A percentile compares a stretch with the other conserved stretches of the same genome.
phyloP scores from a whole-genome alignment of 2,113 vertebrate species.

The Heloderma charlesbogerti region DNA sequence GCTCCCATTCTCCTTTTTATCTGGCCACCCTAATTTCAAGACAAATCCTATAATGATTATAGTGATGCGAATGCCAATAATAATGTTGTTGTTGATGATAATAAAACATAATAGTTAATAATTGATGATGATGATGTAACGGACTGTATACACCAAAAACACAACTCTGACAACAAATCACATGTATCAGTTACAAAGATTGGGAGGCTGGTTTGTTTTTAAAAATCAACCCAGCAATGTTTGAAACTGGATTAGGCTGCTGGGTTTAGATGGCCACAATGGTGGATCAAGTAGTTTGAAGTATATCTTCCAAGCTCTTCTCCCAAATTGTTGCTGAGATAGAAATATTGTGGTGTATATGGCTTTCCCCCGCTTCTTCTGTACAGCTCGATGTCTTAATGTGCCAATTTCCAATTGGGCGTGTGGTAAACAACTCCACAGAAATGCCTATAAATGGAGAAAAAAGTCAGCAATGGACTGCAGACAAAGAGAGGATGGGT shows the following conservation, averaged over 20 bases:
- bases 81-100: no score
- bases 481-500: background rate
- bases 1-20: background rate
- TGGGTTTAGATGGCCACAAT: background rate
- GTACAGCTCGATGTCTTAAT: conserved; percentile 38
- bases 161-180: background rate
- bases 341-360: conserved; percentile 2
- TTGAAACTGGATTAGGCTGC: background rate
- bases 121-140: background rate
- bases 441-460: background rate
- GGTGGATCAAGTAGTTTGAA: conserved; percentile 21
- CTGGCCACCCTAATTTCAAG: background rate
- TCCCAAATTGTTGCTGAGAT: background rate
- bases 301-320: no score
- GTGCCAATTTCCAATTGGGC: background rate
- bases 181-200: background rate
- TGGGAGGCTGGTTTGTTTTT: no score
- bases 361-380: background rate
- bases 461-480: background rate
- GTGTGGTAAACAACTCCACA: fast-evolving
- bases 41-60: background rate
- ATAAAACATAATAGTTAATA: no score
- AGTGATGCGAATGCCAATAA: no score
- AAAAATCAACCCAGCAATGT: background rate
- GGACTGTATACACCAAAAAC: background rate